These are phyloP conservation scores for Alligator mississippiensis DNA, from an alignment of 2,113 vertebrate genomes.

Conservation along the genomic window DNA sequence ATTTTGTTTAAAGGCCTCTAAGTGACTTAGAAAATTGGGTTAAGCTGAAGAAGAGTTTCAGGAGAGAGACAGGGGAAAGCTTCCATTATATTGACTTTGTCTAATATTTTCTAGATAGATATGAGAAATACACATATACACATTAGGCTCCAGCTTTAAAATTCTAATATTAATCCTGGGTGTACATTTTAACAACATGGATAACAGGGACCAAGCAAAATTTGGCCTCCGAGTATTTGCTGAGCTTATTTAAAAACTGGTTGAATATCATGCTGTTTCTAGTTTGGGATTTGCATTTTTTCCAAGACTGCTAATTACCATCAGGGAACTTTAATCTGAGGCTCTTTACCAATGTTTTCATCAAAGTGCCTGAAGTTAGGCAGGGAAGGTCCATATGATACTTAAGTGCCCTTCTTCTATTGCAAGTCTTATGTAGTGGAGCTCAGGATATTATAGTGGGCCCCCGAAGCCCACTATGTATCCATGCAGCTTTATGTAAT, in stretches of 20 bases:
- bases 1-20: slow-evolving; percentile 90
- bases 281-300: not conserved
- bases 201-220: not conserved
- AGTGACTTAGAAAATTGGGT: slow-evolving; percentile 92
- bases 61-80: slow-evolving; percentile 78
- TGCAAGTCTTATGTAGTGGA: rapidly evolving
- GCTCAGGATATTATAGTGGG: not conserved
- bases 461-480: not conserved
- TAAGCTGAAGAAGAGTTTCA: slow-evolving; percentile 82
- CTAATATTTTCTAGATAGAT: slow-evolving; percentile 76
- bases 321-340: not conserved
- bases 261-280: slow-evolving; percentile 11
- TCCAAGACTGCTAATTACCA: not conserved
- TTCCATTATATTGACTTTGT: slow-evolving; percentile 82
- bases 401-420: not conserved
- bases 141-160: slow-evolving; percentile 59
- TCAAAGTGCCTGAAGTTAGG: not conserved
- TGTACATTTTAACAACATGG: slow-evolving; percentile 29
- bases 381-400: too few relatives aligned
- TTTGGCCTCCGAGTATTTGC: slow-evolving; percentile 1
- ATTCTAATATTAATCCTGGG: not conserved
- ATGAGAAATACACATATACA: slow-evolving; percentile 67
- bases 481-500: rapidly evolving
- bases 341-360: rapidly evolving
- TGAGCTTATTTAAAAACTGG: not conserved